phyloP scores from a whole-genome alignment of 2,797 vertebrate genomes.

The Hippocampus kuda region DNA sequence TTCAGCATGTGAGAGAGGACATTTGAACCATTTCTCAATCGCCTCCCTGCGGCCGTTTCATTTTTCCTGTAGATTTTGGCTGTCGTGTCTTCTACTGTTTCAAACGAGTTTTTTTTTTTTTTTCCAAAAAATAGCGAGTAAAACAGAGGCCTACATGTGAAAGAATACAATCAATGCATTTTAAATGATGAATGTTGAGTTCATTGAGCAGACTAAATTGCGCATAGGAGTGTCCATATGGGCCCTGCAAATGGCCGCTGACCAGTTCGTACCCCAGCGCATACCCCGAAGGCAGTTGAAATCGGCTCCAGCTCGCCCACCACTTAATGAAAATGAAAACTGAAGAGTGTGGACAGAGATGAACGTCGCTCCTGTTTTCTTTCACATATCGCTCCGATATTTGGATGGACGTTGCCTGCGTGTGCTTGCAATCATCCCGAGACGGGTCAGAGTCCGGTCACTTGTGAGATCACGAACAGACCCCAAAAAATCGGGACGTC shows the following conservation, averaged over 20 bases:
- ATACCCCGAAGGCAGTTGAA: background rate
- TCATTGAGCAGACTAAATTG: background rate
- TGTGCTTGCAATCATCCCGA: slow-evolving; percentile 7
- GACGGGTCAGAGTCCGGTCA: background rate
- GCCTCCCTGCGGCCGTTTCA: background rate
- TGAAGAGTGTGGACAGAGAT: slow-evolving; percentile 6
- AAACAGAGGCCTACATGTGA: background rate
- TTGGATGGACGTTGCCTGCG: slow-evolving; percentile 8
- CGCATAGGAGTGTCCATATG: background rate
- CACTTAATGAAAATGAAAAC: background rate
- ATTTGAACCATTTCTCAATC: slow-evolving; percentile 1
- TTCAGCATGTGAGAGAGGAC: background rate
- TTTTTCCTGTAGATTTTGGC: background rate
- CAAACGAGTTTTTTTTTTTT: background rate
- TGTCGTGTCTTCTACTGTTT: background rate
- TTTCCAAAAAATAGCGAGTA: background rate
- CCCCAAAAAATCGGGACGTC: background rate
- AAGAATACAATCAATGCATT: background rate
- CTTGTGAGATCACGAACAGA: background rate
- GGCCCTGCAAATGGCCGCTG: background rate
- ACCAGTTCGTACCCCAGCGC: too few relatives aligned
- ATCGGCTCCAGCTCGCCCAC: too few relatives aligned
- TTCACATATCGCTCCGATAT: slow-evolving; percentile 16
- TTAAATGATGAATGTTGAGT: background rate
- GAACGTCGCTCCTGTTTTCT: background rate